These are phyloP conservation scores for Botia kubotai DNA, from an alignment of 2,797 vertebrate species.

Conservation along the genomic window DNA sequence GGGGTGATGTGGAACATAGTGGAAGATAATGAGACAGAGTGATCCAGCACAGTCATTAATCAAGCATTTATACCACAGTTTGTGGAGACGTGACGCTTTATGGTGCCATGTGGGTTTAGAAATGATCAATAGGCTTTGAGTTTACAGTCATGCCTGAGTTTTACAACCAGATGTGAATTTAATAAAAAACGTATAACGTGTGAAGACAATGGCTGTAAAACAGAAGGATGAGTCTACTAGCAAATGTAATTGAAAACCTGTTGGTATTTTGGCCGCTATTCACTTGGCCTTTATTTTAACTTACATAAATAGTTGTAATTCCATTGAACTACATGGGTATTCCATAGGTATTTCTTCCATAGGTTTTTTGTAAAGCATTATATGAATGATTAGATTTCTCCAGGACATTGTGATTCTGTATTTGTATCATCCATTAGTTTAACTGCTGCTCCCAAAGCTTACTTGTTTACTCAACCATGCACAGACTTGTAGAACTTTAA, in stretches of 20 bases:
- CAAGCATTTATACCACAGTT: conserved; percentile 26
- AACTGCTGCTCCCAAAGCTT: conserved; percentile 11
- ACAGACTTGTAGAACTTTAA: conserved; percentile 60
- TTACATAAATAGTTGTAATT: background rate
- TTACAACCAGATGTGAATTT: background rate
- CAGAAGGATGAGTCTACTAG: background rate
- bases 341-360: too few relatives aligned
- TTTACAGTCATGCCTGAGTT: background rate
- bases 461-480: conserved; percentile 62
- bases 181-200: background rate
- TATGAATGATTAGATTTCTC: background rate
- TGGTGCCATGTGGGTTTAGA: background rate
- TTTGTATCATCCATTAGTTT: conserved; percentile 41
- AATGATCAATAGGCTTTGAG: background rate
- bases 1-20: conserved; percentile 33
- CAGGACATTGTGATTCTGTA: conserved; percentile 21
- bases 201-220: background rate
- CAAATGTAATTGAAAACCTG: background rate
- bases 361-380: background rate
- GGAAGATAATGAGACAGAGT: conserved; percentile 38
- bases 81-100: conserved; percentile 31
- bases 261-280: background rate
- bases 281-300: background rate
- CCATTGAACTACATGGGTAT: too few relatives aligned
- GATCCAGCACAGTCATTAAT: conserved; percentile 51